Evolutionary conservation across 2,888 invertebrate genomes (phyloP).

Genomic region (Dinocampus coccinellae): DNA sequence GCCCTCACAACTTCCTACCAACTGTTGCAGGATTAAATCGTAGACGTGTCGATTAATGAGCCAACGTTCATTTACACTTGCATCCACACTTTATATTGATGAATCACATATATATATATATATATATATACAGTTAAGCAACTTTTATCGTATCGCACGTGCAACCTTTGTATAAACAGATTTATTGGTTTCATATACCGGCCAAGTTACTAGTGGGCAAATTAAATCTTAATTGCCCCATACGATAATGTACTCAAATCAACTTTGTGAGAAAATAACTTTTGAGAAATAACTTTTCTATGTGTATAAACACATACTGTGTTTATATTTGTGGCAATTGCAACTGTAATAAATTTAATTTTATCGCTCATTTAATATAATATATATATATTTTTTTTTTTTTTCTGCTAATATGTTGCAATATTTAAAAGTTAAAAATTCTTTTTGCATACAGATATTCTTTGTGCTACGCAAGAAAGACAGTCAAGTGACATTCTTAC

Average conservation of each 20-base stretch:
- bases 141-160: background rate
- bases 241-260: background rate
- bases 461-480: constrained; percentile 88
- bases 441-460: constrained; percentile 71
- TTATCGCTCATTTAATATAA: background rate
- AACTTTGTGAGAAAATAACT: background rate
- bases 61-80: background rate
- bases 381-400: background rate
- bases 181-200: background rate
- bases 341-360: background rate
- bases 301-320: background rate
- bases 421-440: constrained; percentile 39
- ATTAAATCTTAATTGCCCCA: constrained; percentile 13
- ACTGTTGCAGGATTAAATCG: background rate
- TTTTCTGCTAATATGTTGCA: background rate
- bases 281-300: background rate
- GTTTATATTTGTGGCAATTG: background rate
- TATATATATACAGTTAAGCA: background rate
- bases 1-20: background rate
- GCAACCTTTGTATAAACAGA: background rate
- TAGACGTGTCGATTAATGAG: constrained; percentile 7
- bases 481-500: constrained; percentile 86
- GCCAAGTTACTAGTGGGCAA: background rate
- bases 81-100: background rate
- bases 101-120: background rate